phyloP scores from a whole-genome alignment of 2,113 vertebrate species.

The Gnathonemus longibarbis region DNA sequence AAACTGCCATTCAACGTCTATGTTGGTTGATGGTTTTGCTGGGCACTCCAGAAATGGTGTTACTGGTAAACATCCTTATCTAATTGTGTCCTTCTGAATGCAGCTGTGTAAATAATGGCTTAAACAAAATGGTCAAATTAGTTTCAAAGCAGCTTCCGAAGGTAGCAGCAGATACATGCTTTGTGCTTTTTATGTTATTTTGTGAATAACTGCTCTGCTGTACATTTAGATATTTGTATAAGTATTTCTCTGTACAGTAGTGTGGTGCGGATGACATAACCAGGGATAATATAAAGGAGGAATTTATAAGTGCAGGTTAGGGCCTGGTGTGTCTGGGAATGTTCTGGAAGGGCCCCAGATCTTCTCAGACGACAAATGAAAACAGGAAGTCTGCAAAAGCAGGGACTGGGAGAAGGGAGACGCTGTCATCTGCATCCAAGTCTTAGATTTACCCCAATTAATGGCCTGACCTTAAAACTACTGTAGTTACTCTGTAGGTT shows the following conservation, averaged over 20 bases:
- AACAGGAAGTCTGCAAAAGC: neutral
- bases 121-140: neutral
- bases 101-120: neutral
- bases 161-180: neutral
- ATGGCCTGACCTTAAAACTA: neutral
- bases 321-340: neutral
- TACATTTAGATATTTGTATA: neutral
- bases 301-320: neutral
- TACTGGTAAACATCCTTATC: neutral
- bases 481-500: neutral
- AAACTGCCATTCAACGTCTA: neutral
- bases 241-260: neutral
- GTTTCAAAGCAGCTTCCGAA: neutral
- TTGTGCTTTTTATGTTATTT: neutral
- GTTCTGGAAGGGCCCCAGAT: neutral
- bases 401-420: neutral
- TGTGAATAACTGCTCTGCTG: neutral
- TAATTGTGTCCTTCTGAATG: neutral
- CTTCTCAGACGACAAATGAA: neutral
- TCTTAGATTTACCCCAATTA: neutral
- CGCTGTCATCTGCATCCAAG: neutral
- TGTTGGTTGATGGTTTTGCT: neutral
- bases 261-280: neutral
- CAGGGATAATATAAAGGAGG: neutral
- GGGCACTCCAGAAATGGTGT: neutral